Conservation (phyloP, 2,113 vertebrate genomes). For the Seriola aureovittata region DNA sequence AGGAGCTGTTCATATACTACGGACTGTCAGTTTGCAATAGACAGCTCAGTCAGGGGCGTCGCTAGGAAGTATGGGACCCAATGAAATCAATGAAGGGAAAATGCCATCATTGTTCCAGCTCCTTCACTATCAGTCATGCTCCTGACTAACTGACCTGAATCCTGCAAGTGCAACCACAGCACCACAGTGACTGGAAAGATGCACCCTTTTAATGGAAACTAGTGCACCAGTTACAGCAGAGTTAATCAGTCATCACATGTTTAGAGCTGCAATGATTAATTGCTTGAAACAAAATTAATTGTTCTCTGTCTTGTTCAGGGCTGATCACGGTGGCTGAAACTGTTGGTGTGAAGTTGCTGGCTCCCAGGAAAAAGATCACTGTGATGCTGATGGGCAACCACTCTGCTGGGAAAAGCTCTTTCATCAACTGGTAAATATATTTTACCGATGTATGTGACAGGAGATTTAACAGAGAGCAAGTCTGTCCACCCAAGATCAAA, state of each 20-base stretch:
- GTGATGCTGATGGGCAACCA: conserved; percentile 91
- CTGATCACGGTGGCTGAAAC: conserved; percentile 83
- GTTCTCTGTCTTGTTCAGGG: conserved; percentile 67
- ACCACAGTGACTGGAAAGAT: no score
- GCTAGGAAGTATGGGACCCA: neutral
- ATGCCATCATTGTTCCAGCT: neutral
- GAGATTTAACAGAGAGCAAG: neutral
- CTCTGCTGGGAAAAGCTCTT: conserved; percentile 90
- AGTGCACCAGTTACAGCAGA: no score
- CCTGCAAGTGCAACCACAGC: no score
- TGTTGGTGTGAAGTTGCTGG: conserved; percentile 84
- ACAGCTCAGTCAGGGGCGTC: neutral
- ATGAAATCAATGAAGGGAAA: neutral
- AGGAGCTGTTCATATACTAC: neutral
- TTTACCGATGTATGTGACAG: neutral
- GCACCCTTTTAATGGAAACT: no score
- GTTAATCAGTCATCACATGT: no score
- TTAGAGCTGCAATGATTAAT: neutral
- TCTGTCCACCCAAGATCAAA: neutral
- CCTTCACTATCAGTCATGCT: neutral
- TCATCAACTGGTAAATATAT: conserved; percentile 87
- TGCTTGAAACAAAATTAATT: no score
- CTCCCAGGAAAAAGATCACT: conserved; percentile 88
- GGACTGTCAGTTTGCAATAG: neutral
- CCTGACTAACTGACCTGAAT: no score